phyloP scores from a whole-genome alignment of 2,888 invertebrate genomes.

The Cheilosia vulpina region DNA sequence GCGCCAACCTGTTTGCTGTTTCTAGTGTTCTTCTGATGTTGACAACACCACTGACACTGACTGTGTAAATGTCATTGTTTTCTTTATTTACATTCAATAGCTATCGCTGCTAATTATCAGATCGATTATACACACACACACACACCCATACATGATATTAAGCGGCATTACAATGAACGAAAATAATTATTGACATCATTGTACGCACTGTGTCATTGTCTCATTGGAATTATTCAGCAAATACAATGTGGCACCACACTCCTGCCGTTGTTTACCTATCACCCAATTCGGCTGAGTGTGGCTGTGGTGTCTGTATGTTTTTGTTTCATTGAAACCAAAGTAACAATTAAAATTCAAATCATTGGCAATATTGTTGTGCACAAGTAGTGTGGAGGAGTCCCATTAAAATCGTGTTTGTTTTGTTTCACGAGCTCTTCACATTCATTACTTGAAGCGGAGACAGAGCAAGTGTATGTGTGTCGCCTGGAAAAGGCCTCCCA shows the following conservation, averaged over 20 bases:
- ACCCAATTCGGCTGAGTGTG: neutral
- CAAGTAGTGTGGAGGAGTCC: neutral
- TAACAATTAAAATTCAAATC: conserved; percentile 33
- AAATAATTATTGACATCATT: conserved; percentile 26
- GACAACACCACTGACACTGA: neutral
- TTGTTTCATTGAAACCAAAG: conserved; percentile 39
- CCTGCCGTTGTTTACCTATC: conserved; percentile 1
- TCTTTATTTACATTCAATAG: neutral
- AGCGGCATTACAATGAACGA: conserved; percentile 7
- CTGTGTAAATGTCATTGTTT: neutral
- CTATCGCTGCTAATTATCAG: conserved; percentile 7
- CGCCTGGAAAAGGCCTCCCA: conserved; percentile 11
- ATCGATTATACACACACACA: neutral
- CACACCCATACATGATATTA: neutral
- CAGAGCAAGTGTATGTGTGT: neutral
- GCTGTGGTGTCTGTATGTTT: neutral
- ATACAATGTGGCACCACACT: conserved; percentile 3
- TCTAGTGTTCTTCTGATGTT: neutral
- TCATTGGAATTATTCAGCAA: conserved; percentile 18
- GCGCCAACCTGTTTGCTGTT: neutral
- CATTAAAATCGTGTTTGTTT: conserved; percentile 9
- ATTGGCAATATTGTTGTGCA: conserved; percentile 20
- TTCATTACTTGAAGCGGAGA: neutral
- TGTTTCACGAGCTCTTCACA: neutral
- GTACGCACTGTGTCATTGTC: conserved; percentile 12